Evolutionary conservation across 2,888 invertebrate genomes (phyloP).

Genomic region (Rhagophthalmus giganteus): DNA sequence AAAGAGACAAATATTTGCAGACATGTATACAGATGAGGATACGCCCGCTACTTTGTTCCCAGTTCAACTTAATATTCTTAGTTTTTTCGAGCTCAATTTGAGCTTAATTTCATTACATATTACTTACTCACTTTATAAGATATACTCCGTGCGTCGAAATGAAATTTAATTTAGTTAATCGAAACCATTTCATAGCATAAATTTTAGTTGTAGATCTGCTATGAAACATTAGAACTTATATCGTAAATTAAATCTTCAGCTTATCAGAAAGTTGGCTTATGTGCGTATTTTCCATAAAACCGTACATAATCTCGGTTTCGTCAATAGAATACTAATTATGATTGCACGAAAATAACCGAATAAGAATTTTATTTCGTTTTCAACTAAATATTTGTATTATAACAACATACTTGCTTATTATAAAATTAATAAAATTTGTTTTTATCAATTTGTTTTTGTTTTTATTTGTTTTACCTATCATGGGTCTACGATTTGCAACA

Average conservation of each 20-base stretch:
- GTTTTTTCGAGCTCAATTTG: no score
- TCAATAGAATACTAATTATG: conserved; percentile 20
- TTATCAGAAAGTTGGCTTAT: conserved; percentile 15
- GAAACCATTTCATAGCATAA: not conserved
- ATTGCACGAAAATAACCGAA: not conserved
- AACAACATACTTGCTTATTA: not conserved
- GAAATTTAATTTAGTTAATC: not conserved
- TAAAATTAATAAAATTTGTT: not conserved
- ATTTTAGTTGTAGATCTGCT: not conserved
- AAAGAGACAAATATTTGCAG: conserved; percentile 16
- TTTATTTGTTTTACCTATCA: no score
- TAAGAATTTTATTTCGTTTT: not conserved
- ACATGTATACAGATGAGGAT: conserved; percentile 14
- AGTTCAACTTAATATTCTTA: no score
- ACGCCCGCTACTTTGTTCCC: not conserved
- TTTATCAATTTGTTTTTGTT: no score
- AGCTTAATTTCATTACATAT: no score
- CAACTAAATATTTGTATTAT: not conserved
- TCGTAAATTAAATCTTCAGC: conserved; percentile 21
- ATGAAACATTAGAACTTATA: conserved; percentile 6
- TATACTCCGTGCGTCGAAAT: not conserved
- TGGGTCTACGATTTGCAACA: no score
- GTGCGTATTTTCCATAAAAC: conserved; percentile 17
- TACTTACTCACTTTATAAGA: no score
- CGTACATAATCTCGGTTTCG: conserved; percentile 15